Percentiles rank a stretch among this genome's conserved stretches.
These are phyloP conservation scores for Papilio xuthus DNA, from an alignment of 1,140 invertebrate genomes.

Conservation along the genomic window DNA sequence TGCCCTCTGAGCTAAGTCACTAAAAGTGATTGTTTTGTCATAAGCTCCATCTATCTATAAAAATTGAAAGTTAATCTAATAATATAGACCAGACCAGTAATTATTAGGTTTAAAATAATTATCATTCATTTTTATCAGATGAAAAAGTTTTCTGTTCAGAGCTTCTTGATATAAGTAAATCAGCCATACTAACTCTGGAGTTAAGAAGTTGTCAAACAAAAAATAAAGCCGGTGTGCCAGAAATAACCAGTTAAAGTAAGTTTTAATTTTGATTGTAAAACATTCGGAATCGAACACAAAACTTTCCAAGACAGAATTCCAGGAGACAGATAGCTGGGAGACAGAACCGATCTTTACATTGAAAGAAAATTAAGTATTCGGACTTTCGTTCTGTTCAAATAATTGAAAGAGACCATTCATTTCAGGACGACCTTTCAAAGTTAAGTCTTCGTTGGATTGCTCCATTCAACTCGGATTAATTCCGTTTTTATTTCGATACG, in stretches of 20 bases:
- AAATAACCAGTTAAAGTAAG: background rate
- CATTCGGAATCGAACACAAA: background rate
- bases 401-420: conserved; percentile 36
- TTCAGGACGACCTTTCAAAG: conserved; percentile 27
- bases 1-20: conserved; percentile 54
- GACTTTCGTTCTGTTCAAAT: conserved; percentile 31
- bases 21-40: conserved; percentile 51
- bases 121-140: background rate
- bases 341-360: background rate
- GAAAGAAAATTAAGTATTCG: conserved; percentile 26
- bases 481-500: conserved; percentile 37
- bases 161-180: background rate
- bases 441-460: conserved; percentile 31
- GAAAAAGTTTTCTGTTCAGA: background rate
- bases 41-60: conserved; percentile 59
- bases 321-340: background rate
- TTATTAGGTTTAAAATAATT: background rate
- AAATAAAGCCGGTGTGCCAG: no score
- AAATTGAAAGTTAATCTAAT: background rate
- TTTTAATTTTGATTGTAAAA: background rate
- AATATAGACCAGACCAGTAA: background rate
- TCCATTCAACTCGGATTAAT: conserved; percentile 31
- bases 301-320: background rate
- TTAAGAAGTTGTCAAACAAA: background rate
- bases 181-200: background rate